Percentiles rank a stretch among this genome's conserved stretches.
Evolutionary conservation across 1,140 invertebrate genomes (phyloP).

Genomic region (Olivierus martensii): DNA sequence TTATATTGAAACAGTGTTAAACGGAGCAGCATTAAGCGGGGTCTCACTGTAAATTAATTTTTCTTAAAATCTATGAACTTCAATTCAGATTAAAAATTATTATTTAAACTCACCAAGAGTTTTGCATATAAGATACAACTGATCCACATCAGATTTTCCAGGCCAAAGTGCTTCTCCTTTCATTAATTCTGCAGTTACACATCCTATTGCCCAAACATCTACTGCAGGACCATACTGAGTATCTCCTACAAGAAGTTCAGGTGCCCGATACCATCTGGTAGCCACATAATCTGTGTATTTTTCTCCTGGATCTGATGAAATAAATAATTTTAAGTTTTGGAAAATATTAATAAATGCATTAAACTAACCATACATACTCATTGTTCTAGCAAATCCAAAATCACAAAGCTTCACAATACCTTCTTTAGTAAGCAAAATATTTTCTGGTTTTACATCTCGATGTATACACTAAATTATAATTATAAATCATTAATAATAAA

Average conservation of each 20-base stretch:
- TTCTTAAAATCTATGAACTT: too few relatives aligned
- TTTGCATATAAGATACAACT: conserved; percentile 86
- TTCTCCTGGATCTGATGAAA: conserved; percentile 56
- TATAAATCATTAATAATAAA: not conserved
- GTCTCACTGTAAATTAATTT: too few relatives aligned
- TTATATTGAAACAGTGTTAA: too few relatives aligned
- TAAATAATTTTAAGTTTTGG: not conserved
- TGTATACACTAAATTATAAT: conserved; percentile 59
- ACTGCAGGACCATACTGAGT: conserved; percentile 93
- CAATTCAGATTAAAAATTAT: too few relatives aligned
- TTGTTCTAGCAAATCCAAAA: conserved; percentile 94
- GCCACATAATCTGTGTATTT: conserved; percentile 99
- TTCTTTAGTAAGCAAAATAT: conserved; percentile 84
- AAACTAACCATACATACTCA: conserved; percentile 46
- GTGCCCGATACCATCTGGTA: conserved; percentile 94
- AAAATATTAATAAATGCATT: not conserved
- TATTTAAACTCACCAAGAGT: conserved; percentile 37
- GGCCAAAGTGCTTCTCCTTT: conserved; percentile 92
- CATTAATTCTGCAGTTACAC: conserved; percentile 90
- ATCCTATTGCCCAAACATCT: conserved; percentile 93
- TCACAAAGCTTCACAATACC: conserved; percentile 96
- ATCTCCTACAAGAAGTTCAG: conserved; percentile 92
- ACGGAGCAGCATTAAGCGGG: too few relatives aligned
- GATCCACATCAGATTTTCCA: conserved; percentile 96
- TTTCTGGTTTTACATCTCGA: conserved; percentile 96